Conservation (phyloP, 2,888 invertebrate genomes). For the Athalia cordata region DNA sequence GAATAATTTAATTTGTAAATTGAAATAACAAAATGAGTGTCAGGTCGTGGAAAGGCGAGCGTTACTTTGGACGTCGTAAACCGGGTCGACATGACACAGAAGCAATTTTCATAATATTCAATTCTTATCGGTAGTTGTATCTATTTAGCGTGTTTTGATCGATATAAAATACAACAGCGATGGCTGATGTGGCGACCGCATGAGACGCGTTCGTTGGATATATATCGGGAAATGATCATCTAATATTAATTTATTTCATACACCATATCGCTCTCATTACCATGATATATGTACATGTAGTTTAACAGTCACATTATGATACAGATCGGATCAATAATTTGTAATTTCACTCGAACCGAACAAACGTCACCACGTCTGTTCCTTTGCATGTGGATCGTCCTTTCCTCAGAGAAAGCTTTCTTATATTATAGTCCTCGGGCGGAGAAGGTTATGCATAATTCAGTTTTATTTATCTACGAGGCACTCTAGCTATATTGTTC, state of each 20-base stretch:
- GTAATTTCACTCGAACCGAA: no score
- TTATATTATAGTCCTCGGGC: conserved; percentile 8
- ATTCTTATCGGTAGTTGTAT: conserved; percentile 39
- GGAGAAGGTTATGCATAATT: conserved; percentile 51
- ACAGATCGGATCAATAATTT: no score
- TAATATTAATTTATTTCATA: not conserved
- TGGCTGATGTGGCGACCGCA: not conserved
- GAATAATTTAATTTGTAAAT: conserved; percentile 19
- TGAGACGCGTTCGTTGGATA: not conserved
- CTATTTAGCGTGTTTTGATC: conserved; percentile 24
- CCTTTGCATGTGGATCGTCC: no score
- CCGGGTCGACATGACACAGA: not conserved
- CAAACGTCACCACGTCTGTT: no score
- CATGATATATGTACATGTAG: not conserved
- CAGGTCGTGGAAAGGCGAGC: not conserved
- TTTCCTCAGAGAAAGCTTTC: conserved; percentile 8
- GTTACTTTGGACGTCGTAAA: not conserved
- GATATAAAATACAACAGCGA: conserved; percentile 7
- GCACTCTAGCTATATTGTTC: not conserved
- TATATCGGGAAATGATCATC: not conserved
- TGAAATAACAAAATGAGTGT: not conserved
- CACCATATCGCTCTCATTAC: not conserved
- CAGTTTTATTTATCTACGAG: conserved; percentile 49
- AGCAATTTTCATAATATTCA: not conserved
- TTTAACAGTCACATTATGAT: no score